Conservation (phyloP, 2,888 invertebrate genomes). For the Tipula unca region DNA sequence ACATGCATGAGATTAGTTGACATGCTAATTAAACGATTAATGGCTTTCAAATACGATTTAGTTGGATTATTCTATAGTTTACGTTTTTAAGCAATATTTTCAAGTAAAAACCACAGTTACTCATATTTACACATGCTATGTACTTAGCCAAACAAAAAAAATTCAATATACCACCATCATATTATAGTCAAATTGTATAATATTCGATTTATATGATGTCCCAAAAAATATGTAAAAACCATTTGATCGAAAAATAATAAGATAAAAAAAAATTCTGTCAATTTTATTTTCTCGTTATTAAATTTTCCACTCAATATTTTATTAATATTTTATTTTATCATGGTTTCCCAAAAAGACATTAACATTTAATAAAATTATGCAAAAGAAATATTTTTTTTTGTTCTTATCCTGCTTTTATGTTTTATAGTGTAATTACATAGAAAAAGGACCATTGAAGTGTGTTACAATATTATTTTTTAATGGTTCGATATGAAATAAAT, state of each 20-base stretch:
- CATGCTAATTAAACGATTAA: no score
- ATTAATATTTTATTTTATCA: no score
- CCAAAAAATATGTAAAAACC: background rate
- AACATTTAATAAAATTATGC: background rate
- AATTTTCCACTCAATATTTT: conserved; percentile 3
- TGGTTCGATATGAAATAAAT: background rate
- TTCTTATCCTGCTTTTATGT: background rate
- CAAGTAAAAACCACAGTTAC: no score
- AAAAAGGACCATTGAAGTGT: background rate
- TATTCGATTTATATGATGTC: background rate
- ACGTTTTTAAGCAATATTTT: no score
- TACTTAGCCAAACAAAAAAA: background rate
- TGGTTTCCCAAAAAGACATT: background rate
- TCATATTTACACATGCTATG: no score
- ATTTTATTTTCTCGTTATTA: background rate
- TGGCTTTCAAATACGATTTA: no score
- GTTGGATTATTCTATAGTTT: no score
- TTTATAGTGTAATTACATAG: background rate
- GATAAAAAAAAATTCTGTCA: background rate
- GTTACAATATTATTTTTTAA: background rate
- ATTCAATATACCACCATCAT: background rate
- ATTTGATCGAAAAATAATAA: background rate
- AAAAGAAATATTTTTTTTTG: background rate
- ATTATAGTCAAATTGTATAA: background rate
- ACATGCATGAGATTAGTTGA: no score